phyloP scores from a whole-genome alignment of 1,140 invertebrate genomes.

The Trichonephila clavata region DNA sequence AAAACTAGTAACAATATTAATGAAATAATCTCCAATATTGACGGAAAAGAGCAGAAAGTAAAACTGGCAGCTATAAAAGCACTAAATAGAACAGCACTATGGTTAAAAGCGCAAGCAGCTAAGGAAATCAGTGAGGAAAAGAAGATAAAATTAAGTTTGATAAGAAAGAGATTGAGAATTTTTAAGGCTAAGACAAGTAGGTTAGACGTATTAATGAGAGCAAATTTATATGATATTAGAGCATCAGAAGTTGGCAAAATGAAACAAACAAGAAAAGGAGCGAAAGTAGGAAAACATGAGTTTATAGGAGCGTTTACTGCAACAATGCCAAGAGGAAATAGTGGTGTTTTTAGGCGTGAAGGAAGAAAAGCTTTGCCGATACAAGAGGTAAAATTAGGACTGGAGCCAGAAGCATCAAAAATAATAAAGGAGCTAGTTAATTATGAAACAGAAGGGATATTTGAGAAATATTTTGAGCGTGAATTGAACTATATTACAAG shows the following conservation, averaged over 20 bases:
- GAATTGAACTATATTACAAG: no score
- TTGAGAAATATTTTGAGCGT: no score
- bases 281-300: conserved; percentile 5
- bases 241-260: conserved; percentile 5
- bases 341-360: conserved; percentile 5
- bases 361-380: neutral
- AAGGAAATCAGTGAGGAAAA: conserved; percentile 23
- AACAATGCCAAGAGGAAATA: conserved; percentile 6
- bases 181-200: conserved; percentile 6
- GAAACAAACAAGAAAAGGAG: conserved; percentile 6
- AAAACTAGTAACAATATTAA: no score
- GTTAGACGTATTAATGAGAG: conserved; percentile 6
- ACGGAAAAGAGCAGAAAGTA: conserved; percentile 29
- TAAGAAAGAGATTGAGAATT: conserved; percentile 7
- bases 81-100: conserved; percentile 11
- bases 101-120: conserved; percentile 10
- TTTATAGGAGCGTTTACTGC: neutral
- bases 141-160: neutral
- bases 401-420: no score
- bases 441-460: no score
- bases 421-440: no score
- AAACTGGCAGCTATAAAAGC: conserved; percentile 44
- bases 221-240: conserved; percentile 8
- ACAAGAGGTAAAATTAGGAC: no score
- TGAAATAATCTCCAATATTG: conserved; percentile 45